phyloP scores from a whole-genome alignment of 2,113 vertebrate species.

The Casuarius casuarius region DNA sequence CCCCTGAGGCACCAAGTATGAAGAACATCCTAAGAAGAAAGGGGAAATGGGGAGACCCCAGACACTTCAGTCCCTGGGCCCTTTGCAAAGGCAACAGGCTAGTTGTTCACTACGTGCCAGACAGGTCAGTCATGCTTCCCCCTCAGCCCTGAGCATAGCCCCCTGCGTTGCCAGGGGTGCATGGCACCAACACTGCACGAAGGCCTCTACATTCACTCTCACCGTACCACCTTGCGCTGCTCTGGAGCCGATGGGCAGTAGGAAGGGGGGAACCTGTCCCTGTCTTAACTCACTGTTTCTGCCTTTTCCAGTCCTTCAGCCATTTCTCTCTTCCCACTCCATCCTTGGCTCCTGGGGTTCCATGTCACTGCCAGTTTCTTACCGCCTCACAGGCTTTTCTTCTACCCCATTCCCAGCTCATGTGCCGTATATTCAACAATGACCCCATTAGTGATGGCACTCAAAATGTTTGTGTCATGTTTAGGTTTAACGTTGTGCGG shows the following conservation, averaged over 20 bases:
- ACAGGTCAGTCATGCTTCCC: neutral
- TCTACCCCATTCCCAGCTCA: neutral
- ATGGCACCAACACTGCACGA: rapidly evolving
- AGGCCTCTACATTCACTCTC: neutral
- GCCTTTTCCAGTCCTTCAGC: neutral
- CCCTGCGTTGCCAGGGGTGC: too few relatives aligned
- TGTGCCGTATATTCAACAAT: rapidly evolving
- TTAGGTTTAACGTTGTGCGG: too few relatives aligned
- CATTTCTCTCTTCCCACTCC: neutral
- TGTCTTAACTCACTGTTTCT: neutral
- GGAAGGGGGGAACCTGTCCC: neutral
- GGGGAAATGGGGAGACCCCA: neutral
- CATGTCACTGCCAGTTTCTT: neutral
- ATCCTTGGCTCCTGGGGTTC: neutral
- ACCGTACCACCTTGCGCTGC: neutral
- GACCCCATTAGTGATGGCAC: rapidly evolving
- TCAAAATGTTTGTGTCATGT: neutral
- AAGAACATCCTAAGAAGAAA: neutral
- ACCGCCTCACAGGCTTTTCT: neutral
- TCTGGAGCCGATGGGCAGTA: neutral
- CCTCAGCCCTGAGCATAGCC: too few relatives aligned
- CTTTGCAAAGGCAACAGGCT: neutral
- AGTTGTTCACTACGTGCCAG: neutral
- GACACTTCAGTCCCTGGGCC: neutral
- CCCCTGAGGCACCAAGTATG: too few relatives aligned